phyloP scores from a whole-genome alignment of 35 echinoderm and acorn worm genomes.

The Stichopus chloronotus region DNA sequence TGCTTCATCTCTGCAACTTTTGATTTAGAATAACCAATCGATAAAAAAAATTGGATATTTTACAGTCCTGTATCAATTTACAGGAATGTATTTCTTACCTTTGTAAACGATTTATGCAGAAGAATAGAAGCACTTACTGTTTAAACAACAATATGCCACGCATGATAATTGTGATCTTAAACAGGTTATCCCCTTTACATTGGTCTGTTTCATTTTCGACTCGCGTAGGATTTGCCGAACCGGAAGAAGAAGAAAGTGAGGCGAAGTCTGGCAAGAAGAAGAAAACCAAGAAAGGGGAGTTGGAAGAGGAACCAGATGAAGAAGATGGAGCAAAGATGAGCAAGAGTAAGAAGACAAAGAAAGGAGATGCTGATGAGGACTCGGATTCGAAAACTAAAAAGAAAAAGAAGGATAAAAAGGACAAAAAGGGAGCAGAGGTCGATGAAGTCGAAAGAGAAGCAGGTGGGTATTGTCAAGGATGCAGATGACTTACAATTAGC shows the following conservation, averaged over 20 bases:
- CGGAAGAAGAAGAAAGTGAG: slow-evolving; percentile 48
- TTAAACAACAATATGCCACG: too few relatives aligned
- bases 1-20: too few relatives aligned
- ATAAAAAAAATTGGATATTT: too few relatives aligned
- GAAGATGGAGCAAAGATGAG: slow-evolving; percentile 19
- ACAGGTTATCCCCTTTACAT: too few relatives aligned
- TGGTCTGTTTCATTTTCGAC: not conserved
- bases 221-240: slow-evolving; percentile 36
- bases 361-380: slow-evolving; percentile 36
- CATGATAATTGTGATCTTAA: too few relatives aligned
- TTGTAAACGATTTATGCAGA: too few relatives aligned
- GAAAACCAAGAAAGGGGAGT: slow-evolving; percentile 36
- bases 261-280: slow-evolving; percentile 24
- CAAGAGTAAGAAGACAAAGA: slow-evolving; percentile 26
- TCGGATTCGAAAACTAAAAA: slow-evolving; percentile 20
- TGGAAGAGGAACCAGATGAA: slow-evolving; percentile 5
- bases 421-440: not conserved
- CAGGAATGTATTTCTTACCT: too few relatives aligned
- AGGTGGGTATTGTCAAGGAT: not conserved
- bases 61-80: too few relatives aligned
- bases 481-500: too few relatives aligned
- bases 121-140: too few relatives aligned
- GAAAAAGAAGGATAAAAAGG: slow-evolving; percentile 47
- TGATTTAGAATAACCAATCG: too few relatives aligned
- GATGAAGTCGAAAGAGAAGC: not conserved